A percentile compares a stretch with the other conserved stretches of the same genome.
phyloP scores from a whole-genome alignment of 2,797 vertebrate species.

The Neosilurus hyrtlii region DNA sequence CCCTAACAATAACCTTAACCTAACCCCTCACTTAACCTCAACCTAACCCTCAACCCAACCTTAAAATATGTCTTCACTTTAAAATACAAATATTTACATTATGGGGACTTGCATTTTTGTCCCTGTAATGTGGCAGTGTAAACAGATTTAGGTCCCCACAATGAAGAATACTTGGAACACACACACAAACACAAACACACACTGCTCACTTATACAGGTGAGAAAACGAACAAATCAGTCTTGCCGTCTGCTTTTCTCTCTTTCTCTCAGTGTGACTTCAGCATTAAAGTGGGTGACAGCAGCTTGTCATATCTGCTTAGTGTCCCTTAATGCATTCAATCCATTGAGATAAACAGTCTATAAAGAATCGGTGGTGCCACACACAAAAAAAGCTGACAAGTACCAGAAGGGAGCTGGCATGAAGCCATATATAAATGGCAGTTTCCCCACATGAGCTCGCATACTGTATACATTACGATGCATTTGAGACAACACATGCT shows the following conservation, averaged over 20 bases:
- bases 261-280: constrained; percentile 22
- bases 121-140: too few species aligned
- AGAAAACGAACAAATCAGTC: constrained; percentile 27
- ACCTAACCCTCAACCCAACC: too few species aligned
- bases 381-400: neutral
- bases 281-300: constrained; percentile 33
- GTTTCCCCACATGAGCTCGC: constrained; percentile 18
- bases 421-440: constrained; percentile 10
- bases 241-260: neutral
- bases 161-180: too few species aligned
- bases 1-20: too few species aligned
- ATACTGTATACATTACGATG: constrained; percentile 1
- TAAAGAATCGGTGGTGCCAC: constrained; percentile 17
- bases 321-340: constrained; percentile 45
- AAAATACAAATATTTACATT: too few species aligned
- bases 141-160: too few species aligned
- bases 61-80: too few species aligned
- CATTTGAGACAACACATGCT: neutral
- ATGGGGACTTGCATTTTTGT: too few species aligned
- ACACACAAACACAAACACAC: neutral
- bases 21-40: too few species aligned
- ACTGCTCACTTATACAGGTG: constrained; percentile 1
- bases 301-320: constrained; percentile 48
- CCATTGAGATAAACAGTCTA: constrained; percentile 44
- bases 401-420: constrained; percentile 18